These are phyloP conservation scores for Lamprotornis superbus DNA, from an alignment of 2,113 vertebrate species.

Conservation along the genomic window DNA sequence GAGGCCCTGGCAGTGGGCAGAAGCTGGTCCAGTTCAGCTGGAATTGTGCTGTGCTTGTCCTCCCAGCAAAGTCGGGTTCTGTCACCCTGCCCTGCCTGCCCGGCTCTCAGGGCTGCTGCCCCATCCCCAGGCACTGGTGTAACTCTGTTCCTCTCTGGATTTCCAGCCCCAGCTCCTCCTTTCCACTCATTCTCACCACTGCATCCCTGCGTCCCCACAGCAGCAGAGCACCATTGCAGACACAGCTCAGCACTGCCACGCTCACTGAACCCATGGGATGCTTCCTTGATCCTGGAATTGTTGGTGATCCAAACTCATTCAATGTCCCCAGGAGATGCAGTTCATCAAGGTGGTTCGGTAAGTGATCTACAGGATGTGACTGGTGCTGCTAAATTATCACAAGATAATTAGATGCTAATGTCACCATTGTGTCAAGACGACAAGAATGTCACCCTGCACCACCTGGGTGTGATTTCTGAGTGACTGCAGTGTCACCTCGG, in stretches of 20 bases:
- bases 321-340: not conserved
- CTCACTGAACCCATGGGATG: accelerated
- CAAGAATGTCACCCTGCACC: constrained; percentile 34
- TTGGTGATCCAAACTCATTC: not conserved
- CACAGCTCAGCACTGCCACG: accelerated
- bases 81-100: accelerated
- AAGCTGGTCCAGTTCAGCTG: not conserved
- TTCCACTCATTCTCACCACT: accelerated
- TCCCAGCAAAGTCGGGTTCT: not conserved
- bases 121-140: accelerated
- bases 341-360: not conserved
- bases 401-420: constrained; percentile 61
- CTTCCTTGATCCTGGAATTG: not conserved
- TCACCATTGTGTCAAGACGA: constrained; percentile 50
- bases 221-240: not conserved
- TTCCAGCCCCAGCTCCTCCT: not conserved
- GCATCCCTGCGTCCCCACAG: not conserved
- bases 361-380: constrained; percentile 28
- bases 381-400: constrained; percentile 41
- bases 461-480: constrained; percentile 24
- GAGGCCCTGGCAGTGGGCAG: not conserved
- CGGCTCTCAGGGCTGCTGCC: not conserved
- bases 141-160: accelerated
- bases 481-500: constrained; percentile 28
- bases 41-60: not conserved